phyloP scores from a whole-genome alignment of 2,797 vertebrate species.

The Pseudomugil tenellus region DNA sequence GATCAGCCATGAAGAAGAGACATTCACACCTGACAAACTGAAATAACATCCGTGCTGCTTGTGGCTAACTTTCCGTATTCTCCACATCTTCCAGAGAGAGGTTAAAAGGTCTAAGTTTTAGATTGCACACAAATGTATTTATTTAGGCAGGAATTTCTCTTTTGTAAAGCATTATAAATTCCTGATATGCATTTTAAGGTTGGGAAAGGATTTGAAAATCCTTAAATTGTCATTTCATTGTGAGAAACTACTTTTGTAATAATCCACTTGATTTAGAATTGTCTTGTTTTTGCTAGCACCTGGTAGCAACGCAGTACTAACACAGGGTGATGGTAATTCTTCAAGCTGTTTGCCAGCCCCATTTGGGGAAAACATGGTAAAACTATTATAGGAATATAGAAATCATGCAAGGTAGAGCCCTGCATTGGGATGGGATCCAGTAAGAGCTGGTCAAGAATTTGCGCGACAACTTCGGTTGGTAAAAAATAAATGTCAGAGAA shows the following conservation, averaged over 20 bases:
- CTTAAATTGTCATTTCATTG: background rate
- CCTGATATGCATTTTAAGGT: background rate
- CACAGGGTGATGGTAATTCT: background rate
- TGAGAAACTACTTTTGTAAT: background rate
- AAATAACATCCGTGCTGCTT: conserved; percentile 43
- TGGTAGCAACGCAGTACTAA: background rate
- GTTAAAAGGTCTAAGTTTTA: conserved; percentile 19
- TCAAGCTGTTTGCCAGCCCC: background rate
- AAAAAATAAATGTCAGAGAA: too few relatives aligned
- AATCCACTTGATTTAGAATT: too few relatives aligned
- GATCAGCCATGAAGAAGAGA: conserved; percentile 45
- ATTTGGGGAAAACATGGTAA: too few relatives aligned
- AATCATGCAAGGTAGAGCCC: too few relatives aligned
- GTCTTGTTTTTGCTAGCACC: too few relatives aligned
- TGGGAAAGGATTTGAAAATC: background rate
- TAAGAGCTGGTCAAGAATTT: too few relatives aligned
- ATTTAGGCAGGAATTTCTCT: background rate
- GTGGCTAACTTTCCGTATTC: conserved; percentile 36
- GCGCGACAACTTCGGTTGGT: too few relatives aligned
- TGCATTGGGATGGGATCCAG: too few relatives aligned
- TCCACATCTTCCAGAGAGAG: conserved; percentile 18
- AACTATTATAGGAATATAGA: too few relatives aligned
- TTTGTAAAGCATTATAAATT: background rate
- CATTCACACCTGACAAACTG: conserved; percentile 58
- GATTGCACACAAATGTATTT: background rate